A percentile compares a stretch with the other conserved stretches of the same genome.
These are phyloP conservation scores for Diacarnus erythraeanus DNA, from an alignment of 37 sponge, comb jelly and placozoan genomes.

Conservation along the genomic window DNA sequence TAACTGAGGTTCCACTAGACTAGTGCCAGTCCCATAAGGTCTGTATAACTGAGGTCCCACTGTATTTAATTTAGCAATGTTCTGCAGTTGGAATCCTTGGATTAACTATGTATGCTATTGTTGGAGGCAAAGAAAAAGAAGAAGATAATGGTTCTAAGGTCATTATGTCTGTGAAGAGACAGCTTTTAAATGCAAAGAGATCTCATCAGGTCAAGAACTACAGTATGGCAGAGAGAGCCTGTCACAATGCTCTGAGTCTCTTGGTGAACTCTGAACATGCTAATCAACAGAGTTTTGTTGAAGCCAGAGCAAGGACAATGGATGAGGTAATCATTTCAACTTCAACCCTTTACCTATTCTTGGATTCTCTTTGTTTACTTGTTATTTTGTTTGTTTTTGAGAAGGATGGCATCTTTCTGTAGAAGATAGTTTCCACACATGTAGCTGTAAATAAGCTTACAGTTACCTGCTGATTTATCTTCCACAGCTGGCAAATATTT, in stretches of 20 bases:
- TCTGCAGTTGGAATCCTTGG: too few relatives aligned
- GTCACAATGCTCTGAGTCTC: slow-evolving; percentile 20
- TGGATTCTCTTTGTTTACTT: too few relatives aligned
- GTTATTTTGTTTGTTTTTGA: too few relatives aligned
- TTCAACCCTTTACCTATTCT: too few relatives aligned
- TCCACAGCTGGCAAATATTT: slow-evolving; percentile 9
- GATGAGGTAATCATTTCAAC: slow-evolving; percentile 12
- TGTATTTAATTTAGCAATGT: too few relatives aligned
- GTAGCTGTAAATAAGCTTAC: background rate
- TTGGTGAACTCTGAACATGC: slow-evolving; percentile 11
- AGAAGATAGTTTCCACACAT: too few relatives aligned
- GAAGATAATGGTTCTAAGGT: slow-evolving; percentile 6
- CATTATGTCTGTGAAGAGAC: slow-evolving; percentile 16
- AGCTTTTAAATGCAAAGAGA: slow-evolving; percentile 25
- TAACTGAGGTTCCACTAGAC: too few relatives aligned
- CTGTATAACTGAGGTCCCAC: too few relatives aligned
- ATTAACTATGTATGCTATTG: too few relatives aligned
- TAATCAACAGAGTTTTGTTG: slow-evolving; percentile 7
- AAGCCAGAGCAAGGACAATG: slow-evolving; percentile 37
- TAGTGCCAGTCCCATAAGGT: too few relatives aligned
- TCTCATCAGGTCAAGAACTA: slow-evolving; percentile 1
- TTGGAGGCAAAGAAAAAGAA: slow-evolving; percentile 2
- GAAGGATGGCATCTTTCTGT: too few relatives aligned
- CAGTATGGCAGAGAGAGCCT: background rate
- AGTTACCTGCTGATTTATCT: background rate